Conservation (phyloP, 2,113 vertebrate genomes). For the Hucho hucho region DNA sequence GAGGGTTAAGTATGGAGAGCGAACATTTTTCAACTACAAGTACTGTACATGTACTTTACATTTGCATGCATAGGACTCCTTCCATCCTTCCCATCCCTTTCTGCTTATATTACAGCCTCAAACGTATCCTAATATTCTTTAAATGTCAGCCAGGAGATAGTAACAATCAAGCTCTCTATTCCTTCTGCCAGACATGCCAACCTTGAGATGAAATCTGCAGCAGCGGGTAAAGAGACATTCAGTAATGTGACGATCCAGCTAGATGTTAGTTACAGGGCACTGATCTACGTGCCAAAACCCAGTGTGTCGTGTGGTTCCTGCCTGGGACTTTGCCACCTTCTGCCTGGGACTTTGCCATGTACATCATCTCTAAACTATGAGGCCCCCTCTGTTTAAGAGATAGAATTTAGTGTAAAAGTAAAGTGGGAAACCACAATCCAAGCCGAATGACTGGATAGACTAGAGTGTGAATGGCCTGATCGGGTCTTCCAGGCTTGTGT, state of each 20-base stretch:
- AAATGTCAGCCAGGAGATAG: background rate
- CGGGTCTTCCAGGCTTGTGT: background rate
- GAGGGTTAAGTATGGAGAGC: background rate
- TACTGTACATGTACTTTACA: background rate
- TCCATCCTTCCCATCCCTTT: background rate
- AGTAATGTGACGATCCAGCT: background rate
- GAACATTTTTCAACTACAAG: too few relatives aligned
- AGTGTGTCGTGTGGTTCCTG: background rate
- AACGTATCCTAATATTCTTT: background rate
- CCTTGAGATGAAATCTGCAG: background rate
- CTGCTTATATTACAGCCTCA: background rate
- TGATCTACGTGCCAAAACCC: background rate
- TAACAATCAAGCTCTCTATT: background rate
- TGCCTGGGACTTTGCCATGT: background rate
- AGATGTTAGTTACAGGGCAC: background rate
- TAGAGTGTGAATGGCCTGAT: background rate
- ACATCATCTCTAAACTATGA: background rate
- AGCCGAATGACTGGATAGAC: background rate
- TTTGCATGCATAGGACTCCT: background rate
- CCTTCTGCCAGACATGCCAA: background rate
- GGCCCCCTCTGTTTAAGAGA: background rate
- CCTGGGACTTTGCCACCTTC: background rate
- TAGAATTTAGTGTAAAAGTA: background rate
- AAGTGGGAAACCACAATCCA: background rate
- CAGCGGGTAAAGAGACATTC: background rate